A percentile compares a stretch with the other conserved stretches of the same genome.
Evolutionary conservation across 2,888 invertebrate genomes (phyloP).

Genomic region (Altica lythri): DNA sequence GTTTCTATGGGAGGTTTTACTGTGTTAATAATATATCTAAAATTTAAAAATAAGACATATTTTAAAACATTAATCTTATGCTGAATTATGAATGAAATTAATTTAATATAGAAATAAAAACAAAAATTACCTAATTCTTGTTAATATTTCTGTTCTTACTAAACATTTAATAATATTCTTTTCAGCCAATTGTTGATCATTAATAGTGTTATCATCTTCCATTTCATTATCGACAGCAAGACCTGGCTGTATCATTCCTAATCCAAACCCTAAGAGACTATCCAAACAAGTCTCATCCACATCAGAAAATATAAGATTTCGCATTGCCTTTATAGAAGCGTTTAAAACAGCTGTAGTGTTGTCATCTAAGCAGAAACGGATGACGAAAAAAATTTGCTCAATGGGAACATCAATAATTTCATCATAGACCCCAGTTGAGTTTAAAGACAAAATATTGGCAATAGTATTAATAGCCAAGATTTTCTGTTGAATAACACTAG

Average conservation of each 20-base stretch:
- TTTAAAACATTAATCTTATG: background rate
- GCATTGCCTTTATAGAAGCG: constrained; percentile 76
- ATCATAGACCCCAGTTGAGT: constrained; percentile 77
- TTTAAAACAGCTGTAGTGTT: constrained; percentile 73
- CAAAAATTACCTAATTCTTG: constrained; percentile 65
- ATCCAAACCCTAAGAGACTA: constrained; percentile 68
- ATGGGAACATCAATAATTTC: constrained; percentile 74
- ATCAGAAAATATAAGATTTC: constrained; percentile 74
- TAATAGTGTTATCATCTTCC: constrained; percentile 67
- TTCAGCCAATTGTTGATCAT: constrained; percentile 86
- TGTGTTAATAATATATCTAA: constrained; percentile 74
- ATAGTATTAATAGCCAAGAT: constrained; percentile 78
- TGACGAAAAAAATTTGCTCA: constrained; percentile 77
- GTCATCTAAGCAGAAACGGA: constrained; percentile 87
- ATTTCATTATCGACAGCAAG: constrained; percentile 54
- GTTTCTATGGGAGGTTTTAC: constrained; percentile 73
- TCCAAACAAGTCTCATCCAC: constrained; percentile 80
- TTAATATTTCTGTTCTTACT: constrained; percentile 75
- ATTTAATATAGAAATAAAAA: background rate
- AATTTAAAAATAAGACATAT: constrained; percentile 62
- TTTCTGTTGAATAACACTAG: constrained; percentile 82
- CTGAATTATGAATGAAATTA: background rate
- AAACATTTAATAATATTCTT: constrained; percentile 78
- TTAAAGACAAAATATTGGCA: constrained; percentile 75
- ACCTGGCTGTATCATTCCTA: constrained; percentile 67